phyloP scores from a whole-genome alignment of 2,888 invertebrate species.

The Tiphia femorata region DNA sequence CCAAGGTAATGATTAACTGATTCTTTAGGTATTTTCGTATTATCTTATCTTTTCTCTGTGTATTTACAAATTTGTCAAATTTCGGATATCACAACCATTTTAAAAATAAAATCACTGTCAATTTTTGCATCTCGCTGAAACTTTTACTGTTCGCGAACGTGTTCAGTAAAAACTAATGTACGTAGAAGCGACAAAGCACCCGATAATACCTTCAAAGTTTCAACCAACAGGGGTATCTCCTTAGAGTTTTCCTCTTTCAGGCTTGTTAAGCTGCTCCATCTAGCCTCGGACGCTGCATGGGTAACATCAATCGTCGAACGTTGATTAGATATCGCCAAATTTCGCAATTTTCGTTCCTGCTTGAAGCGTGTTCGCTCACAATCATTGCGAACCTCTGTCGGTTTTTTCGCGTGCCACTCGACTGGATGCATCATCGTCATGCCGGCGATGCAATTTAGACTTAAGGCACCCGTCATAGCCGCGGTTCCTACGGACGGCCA shows the following conservation, averaged over 20 bases:
- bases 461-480: slow-evolving; percentile 76
- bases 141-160: no score
- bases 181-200: no score
- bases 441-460: slow-evolving; percentile 77
- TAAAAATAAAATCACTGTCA: no score
- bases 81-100: not conserved
- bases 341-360: slow-evolving; percentile 37
- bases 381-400: slow-evolving; percentile 42
- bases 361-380: slow-evolving; percentile 36
- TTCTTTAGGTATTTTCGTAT: no score
- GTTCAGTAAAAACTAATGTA: no score
- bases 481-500: slow-evolving; percentile 71
- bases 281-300: slow-evolving; percentile 38
- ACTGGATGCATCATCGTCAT: slow-evolving; percentile 82
- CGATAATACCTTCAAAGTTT: slow-evolving; percentile 44
- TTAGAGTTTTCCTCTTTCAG: slow-evolving; percentile 47
- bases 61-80: not conserved
- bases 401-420: slow-evolving; percentile 73
- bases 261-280: slow-evolving; percentile 61
- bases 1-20: no score
- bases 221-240: slow-evolving; percentile 47
- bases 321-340: slow-evolving; percentile 36
- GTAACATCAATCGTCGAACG: slow-evolving; percentile 53
- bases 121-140: no score
- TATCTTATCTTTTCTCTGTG: no score